Evolutionary conservation across 1,140 invertebrate genomes (phyloP), one percentile per base, ranked within the genome.

Genomic region (Cherax quadricarinatus): DNA sequence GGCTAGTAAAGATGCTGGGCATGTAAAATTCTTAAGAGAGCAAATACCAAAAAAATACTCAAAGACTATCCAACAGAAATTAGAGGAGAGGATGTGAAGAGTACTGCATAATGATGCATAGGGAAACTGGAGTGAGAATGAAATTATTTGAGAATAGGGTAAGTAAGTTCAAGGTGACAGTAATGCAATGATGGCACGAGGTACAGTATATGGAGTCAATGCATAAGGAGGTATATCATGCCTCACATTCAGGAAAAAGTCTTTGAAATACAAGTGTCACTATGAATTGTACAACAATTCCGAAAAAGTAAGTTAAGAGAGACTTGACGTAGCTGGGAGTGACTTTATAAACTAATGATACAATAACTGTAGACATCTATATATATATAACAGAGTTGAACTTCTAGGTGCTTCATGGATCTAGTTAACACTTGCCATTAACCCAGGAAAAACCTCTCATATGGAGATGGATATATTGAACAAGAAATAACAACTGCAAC

Each of bases 1-100:
- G 24, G 30, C 83, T 75, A 75, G 70, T 75, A 75, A 75, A 75
- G 70, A 75, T 75, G 70, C 70, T 75, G 70, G 70, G 70, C 24
- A 75, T 75, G 70, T 75, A 75, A 75, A 75, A 24, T 30, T 75
- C 18, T 6, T 53, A 60, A 12, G n/a, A 48, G 51, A 60, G 41
- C 6, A 82, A 30, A 82, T 49, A 81, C 18, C 10, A 51, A 51
- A 81, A 21, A 81, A 82, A 82, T 14, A 49, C 30, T 21, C 16
- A 21, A 82, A 41, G n/a, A 75, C n/a, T 75, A 75, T 75, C 70
- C 24, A 75, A 75, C 70, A 9, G 5, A 75, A 75, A 75, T 75
- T 75, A 24, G 70, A 75, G 70, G 70, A 75, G 24, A 75, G n/a
- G 4, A 75, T 30, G 12, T 75, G 6, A 75, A 75, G 24, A 75